Conservation (phyloP, 2,113 vertebrate species). For the Elephas maximus region DNA sequence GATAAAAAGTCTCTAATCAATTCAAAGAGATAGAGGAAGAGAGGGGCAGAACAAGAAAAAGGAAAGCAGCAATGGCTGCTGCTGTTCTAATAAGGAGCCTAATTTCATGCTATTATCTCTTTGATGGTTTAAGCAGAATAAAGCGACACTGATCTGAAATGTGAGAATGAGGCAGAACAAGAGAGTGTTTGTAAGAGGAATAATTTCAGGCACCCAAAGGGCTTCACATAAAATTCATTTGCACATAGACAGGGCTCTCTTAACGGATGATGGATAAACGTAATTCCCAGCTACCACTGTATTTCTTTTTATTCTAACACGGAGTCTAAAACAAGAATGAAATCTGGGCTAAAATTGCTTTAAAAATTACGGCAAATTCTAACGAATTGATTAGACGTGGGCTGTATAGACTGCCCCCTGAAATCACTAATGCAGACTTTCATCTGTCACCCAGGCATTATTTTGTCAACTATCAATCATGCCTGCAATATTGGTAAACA, state of each 20-base stretch:
- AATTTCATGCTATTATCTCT: slow-evolving; percentile 68
- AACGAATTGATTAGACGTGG: not conserved
- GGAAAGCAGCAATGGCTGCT: not conserved
- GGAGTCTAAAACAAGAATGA: not conserved
- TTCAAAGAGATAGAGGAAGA: not conserved
- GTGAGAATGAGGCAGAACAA: slow-evolving; percentile 59
- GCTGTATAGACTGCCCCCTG: not conserved
- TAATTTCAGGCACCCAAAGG: slow-evolving; percentile 36
- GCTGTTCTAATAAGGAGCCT: slow-evolving; percentile 43
- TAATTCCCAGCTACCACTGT: slow-evolving; percentile 35
- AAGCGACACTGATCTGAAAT: slow-evolving; percentile 66
- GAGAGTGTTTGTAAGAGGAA: slow-evolving; percentile 47
- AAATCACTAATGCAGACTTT: not conserved
- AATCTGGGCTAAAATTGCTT: slow-evolving; percentile 30
- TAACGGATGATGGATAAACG: slow-evolving; percentile 53
- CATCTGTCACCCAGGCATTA: not conserved
- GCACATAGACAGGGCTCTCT: slow-evolving; percentile 58
- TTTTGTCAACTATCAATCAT: not conserved
- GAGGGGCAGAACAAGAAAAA: not conserved
- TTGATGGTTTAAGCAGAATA: slow-evolving; percentile 67
- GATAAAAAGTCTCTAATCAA: slow-evolving; percentile 22
- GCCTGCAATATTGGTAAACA: slow-evolving; percentile 21
- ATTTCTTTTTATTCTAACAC: not conserved
- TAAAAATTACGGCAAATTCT: slow-evolving; percentile 48
- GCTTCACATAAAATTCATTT: slow-evolving; percentile 57